Base-by-base conservation (phyloP, 2,797 vertebrate genomes). In the Enteromius radiatus region DNA sequence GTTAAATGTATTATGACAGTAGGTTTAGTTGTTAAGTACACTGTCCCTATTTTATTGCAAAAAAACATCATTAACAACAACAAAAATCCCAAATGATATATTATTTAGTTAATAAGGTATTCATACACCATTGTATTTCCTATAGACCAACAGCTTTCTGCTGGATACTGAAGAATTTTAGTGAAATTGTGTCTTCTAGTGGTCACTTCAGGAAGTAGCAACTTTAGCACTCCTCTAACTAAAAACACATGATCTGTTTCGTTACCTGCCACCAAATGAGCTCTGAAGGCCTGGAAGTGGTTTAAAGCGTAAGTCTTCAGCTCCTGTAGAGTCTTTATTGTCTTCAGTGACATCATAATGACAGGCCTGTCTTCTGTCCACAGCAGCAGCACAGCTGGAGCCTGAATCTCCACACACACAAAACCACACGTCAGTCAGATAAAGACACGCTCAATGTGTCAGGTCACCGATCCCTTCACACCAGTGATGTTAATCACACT, bases 361-460 rank as follows among this genome's bases (percentile, higher is more conserved):
- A 84, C 64, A 65, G 65, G 26, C 19, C 5, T 45, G 17, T 70
- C 74, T 41, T 70, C 52, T 19, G 69, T 15, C 70, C 7, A 75
- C 52, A 54, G 52, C 52, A 84, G 45, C 47, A 59, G 61, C 80
- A 73, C 86, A 84, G 85, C 80, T 78, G 79, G 84, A 73, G 70
- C 21, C 47, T 73, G 59, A 26, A 75, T 61, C 65, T 49, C 15
- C 26, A 68, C 31, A 41, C 1, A 56, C 36, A 82, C 49, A 54
- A 21, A 54, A 54, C 79, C 47, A 38, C 52, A 38, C 63, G 80
- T 82, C 74, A 75, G 5, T 59, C 80, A 80, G 63, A 64, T 69
- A 68, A 86, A 82, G 70, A 88, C 70, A 81, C 41, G 6, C 36
- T 74, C 76, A 61, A 75, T 61, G 56, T 28, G 23, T 31, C 52